phyloP scores from a whole-genome alignment of 2,888 invertebrate genomes.

The Meghimatium bilineatum region DNA sequence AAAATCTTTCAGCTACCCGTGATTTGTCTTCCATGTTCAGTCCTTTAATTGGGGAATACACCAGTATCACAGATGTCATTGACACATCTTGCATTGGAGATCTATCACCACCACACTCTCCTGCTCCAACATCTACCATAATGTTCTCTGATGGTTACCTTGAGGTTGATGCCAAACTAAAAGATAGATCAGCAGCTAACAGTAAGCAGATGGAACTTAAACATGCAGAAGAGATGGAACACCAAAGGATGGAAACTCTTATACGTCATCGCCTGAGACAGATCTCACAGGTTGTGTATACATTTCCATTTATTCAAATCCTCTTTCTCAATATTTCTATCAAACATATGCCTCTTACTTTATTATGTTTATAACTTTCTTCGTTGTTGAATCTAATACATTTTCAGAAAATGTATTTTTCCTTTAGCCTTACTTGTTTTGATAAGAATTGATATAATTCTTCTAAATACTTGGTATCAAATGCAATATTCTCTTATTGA shows the following conservation, averaged over 20 bases:
- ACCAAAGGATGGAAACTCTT: slow-evolving; percentile 91
- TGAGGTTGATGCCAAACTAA: slow-evolving; percentile 41
- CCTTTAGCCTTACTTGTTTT: no score
- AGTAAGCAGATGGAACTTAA: slow-evolving; percentile 91
- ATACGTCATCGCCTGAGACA: slow-evolving; percentile 85
- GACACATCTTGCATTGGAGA: slow-evolving; percentile 84
- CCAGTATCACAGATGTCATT: slow-evolving; percentile 93
- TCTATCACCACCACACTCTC: slow-evolving; percentile 70
- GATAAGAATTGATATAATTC: no score
- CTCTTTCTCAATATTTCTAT: background rate
- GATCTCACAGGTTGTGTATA: slow-evolving; percentile 72
- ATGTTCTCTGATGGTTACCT: slow-evolving; percentile 48
- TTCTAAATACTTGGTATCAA: no score
- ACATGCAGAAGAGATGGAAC: slow-evolving; percentile 93
- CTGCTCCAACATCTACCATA: slow-evolving; percentile 59
- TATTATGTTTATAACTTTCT: no score
- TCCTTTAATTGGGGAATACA: slow-evolving; percentile 84
- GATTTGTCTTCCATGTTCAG: slow-evolving; percentile 69
- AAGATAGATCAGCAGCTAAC: slow-evolving; percentile 83
- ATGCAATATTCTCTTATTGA: no score
- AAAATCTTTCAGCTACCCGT: slow-evolving; percentile 50
- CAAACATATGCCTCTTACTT: no score
- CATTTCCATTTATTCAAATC: background rate
- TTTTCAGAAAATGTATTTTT: no score
- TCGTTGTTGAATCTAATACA: no score